A percentile compares a stretch with the other conserved stretches of the same genome.
phyloP scores from a whole-genome alignment of 2,113 vertebrate genomes.

The Campylomormyrus tamandua region DNA sequence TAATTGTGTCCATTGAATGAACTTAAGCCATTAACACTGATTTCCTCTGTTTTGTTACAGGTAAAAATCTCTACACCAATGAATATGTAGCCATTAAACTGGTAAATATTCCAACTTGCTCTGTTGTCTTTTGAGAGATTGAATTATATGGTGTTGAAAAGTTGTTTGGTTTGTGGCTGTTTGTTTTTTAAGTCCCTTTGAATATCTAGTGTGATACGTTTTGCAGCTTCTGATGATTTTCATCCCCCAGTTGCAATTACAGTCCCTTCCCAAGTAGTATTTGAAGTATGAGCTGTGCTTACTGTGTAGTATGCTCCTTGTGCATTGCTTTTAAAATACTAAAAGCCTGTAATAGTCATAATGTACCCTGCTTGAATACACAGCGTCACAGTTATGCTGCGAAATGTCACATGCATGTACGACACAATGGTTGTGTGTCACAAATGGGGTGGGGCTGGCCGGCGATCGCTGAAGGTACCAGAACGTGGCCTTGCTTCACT shows the following conservation, averaged over 20 bases:
- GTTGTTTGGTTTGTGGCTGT: background rate
- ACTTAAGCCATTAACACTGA: slow-evolving; percentile 22
- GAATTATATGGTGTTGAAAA: background rate
- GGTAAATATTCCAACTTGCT: slow-evolving; percentile 66
- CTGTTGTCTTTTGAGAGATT: background rate
- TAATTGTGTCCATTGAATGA: background rate
- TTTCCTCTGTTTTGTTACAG: slow-evolving; percentile 60
- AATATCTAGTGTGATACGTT: background rate
- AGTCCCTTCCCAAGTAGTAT: background rate
- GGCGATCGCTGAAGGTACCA: background rate
- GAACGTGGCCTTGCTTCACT: background rate
- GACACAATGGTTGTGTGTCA: background rate
- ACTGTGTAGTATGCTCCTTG: background rate
- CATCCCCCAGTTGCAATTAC: background rate
- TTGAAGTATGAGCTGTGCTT: background rate
- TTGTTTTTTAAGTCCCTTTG: background rate
- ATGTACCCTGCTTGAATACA: background rate
- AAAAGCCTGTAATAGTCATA: background rate
- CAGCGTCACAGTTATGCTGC: background rate
- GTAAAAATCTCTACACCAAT: slow-evolving; percentile 98
- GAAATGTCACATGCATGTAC: background rate
- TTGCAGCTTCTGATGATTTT: background rate
- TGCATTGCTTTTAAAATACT: background rate
- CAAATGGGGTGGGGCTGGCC: background rate
- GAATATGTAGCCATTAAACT: slow-evolving; percentile 99